Evolutionary conservation across 2,888 invertebrate species (phyloP).

Genomic region (Sylvicola fuscatus): DNA sequence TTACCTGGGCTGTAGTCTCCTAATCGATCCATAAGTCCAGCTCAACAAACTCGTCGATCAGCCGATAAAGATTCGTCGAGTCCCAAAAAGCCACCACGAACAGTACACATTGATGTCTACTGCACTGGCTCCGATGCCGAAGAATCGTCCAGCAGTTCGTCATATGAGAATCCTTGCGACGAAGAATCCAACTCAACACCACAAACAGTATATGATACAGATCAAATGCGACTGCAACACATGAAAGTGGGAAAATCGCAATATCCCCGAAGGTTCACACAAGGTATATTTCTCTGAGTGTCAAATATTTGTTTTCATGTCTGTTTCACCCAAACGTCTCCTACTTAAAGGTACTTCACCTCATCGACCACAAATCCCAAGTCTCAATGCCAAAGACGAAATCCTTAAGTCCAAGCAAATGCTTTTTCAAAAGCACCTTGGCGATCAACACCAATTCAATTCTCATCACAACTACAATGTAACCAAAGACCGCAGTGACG

Average conservation of each 20-base stretch:
- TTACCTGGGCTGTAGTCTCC: too few relatives aligned
- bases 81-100: conserved; percentile 31
- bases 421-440: conserved; percentile 24
- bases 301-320: too few relatives aligned
- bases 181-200: conserved; percentile 32
- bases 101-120: conserved; percentile 55
- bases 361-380: background rate
- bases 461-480: conserved; percentile 13
- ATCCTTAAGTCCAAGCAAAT: conserved; percentile 24
- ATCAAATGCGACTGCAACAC: conserved; percentile 36
- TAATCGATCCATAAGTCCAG: too few relatives aligned
- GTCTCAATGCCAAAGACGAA: conserved; percentile 24
- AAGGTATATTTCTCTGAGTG: too few relatives aligned
- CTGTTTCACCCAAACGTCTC: too few relatives aligned
- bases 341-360: too few relatives aligned
- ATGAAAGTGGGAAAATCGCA: conserved; percentile 17
- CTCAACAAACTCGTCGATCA: conserved; percentile 9
- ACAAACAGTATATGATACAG: conserved; percentile 41
- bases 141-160: conserved; percentile 13
- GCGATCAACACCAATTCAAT: conserved; percentile 16
- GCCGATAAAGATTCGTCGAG: conserved; percentile 12
- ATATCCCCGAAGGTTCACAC: too few relatives aligned
- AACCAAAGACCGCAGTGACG: conserved; percentile 25
- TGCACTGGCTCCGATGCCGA: conserved; percentile 40
- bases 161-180: conserved; percentile 9